phyloP scores from a whole-genome alignment of 2,888 invertebrate species.

The Choreutis nemorana region DNA sequence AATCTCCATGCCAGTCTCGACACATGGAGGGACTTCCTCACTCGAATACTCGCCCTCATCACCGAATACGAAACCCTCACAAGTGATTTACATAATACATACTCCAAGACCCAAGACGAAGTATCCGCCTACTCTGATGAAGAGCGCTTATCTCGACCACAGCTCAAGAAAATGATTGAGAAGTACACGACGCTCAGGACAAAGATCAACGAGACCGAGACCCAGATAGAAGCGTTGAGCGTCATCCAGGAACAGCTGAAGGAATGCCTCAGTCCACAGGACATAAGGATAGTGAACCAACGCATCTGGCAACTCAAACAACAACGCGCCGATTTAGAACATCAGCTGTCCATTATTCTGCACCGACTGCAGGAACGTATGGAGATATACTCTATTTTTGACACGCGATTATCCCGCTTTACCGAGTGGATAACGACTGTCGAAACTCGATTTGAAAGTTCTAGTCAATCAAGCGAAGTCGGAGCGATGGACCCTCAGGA shows the following conservation, averaged over 20 bases:
- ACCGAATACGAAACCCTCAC: constrained; percentile 71
- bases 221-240: constrained; percentile 74
- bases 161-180: constrained; percentile 71
- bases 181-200: constrained; percentile 68
- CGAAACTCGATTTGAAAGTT: constrained; percentile 71
- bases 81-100: constrained; percentile 65
- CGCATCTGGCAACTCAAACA: constrained; percentile 80
- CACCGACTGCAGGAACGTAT: constrained; percentile 78
- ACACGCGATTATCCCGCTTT: constrained; percentile 70
- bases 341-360: constrained; percentile 75
- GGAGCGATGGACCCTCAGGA: constrained; percentile 75
- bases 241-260: constrained; percentile 83
- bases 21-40: constrained; percentile 81
- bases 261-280: constrained; percentile 84
- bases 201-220: constrained; percentile 63
- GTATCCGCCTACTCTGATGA: constrained; percentile 65
- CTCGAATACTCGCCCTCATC: constrained; percentile 70
- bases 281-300: constrained; percentile 82
- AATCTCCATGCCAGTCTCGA: constrained; percentile 82
- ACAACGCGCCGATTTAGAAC: constrained; percentile 82
- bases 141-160: constrained; percentile 65
- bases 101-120: constrained; percentile 70
- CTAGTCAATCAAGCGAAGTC: constrained; percentile 54
- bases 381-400: constrained; percentile 75
- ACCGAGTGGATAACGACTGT: constrained; percentile 74